Conservation (phyloP, 2,888 invertebrate genomes). For the Brenthis daphne region DNA sequence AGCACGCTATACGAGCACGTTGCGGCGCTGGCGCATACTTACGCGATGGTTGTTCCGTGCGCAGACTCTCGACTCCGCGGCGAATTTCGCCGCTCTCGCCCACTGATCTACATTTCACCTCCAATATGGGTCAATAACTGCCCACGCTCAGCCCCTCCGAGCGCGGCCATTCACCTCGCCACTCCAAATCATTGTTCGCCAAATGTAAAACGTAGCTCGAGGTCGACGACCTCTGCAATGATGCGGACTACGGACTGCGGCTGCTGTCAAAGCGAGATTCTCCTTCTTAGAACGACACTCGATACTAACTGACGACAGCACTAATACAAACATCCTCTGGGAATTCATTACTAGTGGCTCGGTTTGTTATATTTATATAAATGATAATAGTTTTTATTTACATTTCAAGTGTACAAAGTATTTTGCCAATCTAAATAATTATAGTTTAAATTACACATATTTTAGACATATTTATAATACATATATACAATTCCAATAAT, state of each 20-base stretch:
- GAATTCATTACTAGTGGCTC: conserved; percentile 20
- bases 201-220: conserved; percentile 76
- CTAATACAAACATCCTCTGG: conserved; percentile 69
- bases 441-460: too few species aligned
- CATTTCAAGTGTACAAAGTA: too few species aligned
- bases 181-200: conserved; percentile 82
- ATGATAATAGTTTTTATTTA: background rate
- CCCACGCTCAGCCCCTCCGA: conserved; percentile 80
- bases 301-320: conserved; percentile 60
- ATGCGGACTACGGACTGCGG: conserved; percentile 47
- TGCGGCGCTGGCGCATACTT: conserved; percentile 41
- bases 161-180: conserved; percentile 80
- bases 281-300: conserved; percentile 73
- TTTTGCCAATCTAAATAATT: too few species aligned
- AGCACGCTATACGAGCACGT: conserved; percentile 1
- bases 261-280: conserved; percentile 65
- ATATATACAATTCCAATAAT: too few species aligned
- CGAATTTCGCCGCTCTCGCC: conserved; percentile 81
- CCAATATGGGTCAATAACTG: conserved; percentile 82
- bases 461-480: too few species aligned
- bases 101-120: conserved; percentile 83
- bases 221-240: conserved; percentile 69
- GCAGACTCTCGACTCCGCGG: conserved; percentile 59
- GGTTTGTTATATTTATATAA: conserved; percentile 2
- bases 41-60: conserved; percentile 43